Conservation (phyloP, 2,888 invertebrate genomes). For the Polydesmus complanatus region DNA sequence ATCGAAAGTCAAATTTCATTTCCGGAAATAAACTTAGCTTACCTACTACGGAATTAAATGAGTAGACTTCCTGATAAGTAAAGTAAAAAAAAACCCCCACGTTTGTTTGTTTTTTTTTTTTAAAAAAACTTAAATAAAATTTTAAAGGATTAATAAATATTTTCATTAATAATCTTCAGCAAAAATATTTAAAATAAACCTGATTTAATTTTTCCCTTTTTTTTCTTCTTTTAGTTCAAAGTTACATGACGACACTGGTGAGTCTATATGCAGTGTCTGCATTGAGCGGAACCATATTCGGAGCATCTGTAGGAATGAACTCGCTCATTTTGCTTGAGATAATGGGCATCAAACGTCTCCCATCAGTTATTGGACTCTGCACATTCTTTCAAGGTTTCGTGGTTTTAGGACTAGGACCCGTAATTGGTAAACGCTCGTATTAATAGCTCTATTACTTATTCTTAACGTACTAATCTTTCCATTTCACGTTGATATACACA, state of each 20-base stretch:
- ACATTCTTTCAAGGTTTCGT: slow-evolving; percentile 11
- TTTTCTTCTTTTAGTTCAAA: slow-evolving; percentile 2
- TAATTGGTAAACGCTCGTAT: slow-evolving; percentile 1
- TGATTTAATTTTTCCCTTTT: neutral
- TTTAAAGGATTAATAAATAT: no score
- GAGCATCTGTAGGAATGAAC: slow-evolving; percentile 1
- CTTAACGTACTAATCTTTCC: no score
- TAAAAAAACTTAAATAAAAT: no score
- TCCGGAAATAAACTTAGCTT: no score
- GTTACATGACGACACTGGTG: neutral
- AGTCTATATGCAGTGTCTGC: neutral
- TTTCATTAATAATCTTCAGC: no score
- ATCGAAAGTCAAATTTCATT: no score
- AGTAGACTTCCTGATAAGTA: no score
- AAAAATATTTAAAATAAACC: no score
- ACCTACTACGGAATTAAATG: no score
- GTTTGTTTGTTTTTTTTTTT: no score
- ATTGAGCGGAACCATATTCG: slow-evolving; percentile 4
- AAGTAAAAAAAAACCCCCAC: no score
- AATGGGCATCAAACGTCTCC: slow-evolving; percentile 7
- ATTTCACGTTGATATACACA: no score
- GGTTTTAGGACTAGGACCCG: neutral
- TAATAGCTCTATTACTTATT: neutral
- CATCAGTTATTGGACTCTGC: slow-evolving; percentile 12
- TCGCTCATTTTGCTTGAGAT: slow-evolving; percentile 4